These are phyloP conservation scores for Condylura cristata DNA, from an alignment of 2,113 vertebrate genomes.

Conservation along the genomic window DNA sequence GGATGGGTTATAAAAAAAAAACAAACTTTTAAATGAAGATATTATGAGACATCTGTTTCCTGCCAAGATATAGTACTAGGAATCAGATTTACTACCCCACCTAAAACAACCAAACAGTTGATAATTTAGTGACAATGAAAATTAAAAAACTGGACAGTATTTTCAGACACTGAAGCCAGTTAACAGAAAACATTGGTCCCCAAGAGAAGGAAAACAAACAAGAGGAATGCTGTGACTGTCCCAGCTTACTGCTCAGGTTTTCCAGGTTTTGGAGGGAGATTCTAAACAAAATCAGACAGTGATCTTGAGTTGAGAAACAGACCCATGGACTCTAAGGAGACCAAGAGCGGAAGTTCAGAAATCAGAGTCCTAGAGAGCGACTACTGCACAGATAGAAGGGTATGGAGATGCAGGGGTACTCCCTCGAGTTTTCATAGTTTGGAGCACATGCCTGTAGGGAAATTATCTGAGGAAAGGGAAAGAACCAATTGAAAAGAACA, in stretches of 20 bases:
- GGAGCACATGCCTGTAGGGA: not conserved
- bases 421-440: not conserved
- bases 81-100: not conserved
- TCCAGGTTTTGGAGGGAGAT: not conserved
- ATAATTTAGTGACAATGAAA: not conserved
- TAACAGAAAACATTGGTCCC: not conserved
- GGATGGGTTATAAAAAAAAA: not conserved
- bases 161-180: not conserved
- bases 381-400: not conserved
- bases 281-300: not conserved
- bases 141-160: not conserved
- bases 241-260: not conserved
- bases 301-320: not conserved
- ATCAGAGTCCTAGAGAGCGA: not conserved
- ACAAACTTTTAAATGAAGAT: not conserved
- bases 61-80: not conserved
- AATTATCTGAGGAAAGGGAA: not conserved
- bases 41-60: not conserved
- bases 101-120: not conserved
- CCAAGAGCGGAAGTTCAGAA: not conserved
- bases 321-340: not conserved
- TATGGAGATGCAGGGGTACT: not conserved
- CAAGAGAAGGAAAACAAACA: not conserved
- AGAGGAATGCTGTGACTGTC: not conserved
- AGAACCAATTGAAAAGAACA: not conserved